Evolutionary conservation across 2,113 vertebrate genomes (phyloP), one percentile per base, ranked within the genome.

Genomic region (Formicarius rufipectus): DNA sequence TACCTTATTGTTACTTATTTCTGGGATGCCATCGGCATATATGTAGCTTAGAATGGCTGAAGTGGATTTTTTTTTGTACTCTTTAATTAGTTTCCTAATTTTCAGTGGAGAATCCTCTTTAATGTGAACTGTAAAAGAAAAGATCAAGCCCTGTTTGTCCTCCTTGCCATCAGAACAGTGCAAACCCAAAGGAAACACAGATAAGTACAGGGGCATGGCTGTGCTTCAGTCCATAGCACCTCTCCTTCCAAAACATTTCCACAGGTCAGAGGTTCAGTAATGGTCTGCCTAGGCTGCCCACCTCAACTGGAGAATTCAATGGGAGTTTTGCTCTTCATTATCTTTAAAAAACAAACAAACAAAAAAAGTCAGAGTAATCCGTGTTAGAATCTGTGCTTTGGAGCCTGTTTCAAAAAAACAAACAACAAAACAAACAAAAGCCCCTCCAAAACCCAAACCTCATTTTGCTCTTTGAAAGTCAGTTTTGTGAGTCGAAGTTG

Each of bases 261-360:
- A 2, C 8, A 3, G 25, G 8, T 68, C 39, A 13, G 39, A 13
- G 14, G 19, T 20, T 42, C 50, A 8, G 49, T 45, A 28, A 11
- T 1, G 7, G 25, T 60, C n/a, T 68, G 40, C 69, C n/a, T 30
- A 8, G 72, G 21, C 24, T 52, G 7, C 42, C 28, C 40, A 8
- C 10, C 28, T 88, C 49, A 40, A 0, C 0, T 37, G 45, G 22
- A 69, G 31, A 73, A 33, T 28, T 52, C 31, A 25, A 0, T 6
- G 14, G 15, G 37, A 68, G 24, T n/a, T 89, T 63, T 69, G 58
- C 37, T 56, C 55, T 59, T 58, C 8, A 4, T 18, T 66, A 15
- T 74, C 35, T 64, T 45, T 3, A 20, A 52, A 68, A 76, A 49
- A 19, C 4, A 28, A 23, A 33, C 28, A 14, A 17, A 10, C 40